Percentiles rank a stretch among this genome's conserved stretches.
phyloP scores from a whole-genome alignment of 2,113 vertebrate species.

The Cynopterus brachyotis region DNA sequence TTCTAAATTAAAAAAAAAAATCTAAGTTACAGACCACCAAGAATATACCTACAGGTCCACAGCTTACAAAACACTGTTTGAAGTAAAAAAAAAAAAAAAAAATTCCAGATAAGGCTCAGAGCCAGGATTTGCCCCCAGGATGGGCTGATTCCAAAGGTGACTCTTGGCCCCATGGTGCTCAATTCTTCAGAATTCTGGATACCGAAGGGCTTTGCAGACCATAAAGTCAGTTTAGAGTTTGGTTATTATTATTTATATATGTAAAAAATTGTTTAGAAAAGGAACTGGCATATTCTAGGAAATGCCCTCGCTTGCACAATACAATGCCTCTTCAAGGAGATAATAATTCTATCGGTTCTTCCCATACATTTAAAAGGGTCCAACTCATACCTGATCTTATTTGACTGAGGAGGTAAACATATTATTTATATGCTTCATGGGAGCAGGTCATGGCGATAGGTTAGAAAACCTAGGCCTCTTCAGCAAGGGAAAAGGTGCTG shows the following conservation, averaged over 20 bases:
- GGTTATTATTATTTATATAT: neutral
- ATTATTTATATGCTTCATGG: neutral
- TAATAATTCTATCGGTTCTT: neutral
- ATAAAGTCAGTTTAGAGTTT: neutral
- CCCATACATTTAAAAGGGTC: neutral
- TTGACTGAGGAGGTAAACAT: neutral
- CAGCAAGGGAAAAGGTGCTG: neutral
- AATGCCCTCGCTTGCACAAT: neutral
- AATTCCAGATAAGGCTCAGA: neutral
- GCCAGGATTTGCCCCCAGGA: neutral
- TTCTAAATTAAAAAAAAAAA: neutral
- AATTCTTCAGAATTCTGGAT: neutral
- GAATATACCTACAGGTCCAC: neutral
- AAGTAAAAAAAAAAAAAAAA: too few relatives aligned
- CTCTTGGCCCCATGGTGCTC: neutral
- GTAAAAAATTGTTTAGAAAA: conserved; percentile 1
- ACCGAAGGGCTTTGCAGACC: neutral
- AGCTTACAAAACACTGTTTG: neutral
- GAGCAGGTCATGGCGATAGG: neutral
- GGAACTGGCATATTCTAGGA: neutral
- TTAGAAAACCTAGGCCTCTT: neutral
- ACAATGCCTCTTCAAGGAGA: neutral
- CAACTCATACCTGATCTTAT: neutral
- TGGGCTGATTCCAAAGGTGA: neutral
- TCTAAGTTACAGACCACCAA: neutral